Evolutionary conservation across 2,113 vertebrate species (phyloP).

Genomic region (Acanthisitta chloris): DNA sequence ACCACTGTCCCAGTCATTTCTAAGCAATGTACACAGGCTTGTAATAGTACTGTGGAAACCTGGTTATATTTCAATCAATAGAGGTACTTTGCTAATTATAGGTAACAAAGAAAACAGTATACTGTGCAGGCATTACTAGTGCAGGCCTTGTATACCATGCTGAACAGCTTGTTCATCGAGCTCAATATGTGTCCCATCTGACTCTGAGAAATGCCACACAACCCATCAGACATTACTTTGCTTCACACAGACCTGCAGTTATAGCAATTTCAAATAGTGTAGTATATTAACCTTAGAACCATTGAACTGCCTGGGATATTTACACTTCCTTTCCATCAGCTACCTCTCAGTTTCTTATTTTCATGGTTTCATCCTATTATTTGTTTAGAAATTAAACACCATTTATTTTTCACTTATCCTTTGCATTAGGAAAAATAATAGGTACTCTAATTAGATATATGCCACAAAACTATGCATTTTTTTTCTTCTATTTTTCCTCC

Average conservation of each 20-base stretch:
- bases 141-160: not conserved
- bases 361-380: not conserved
- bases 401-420: not conserved
- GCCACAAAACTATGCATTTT: not conserved
- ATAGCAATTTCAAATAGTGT: not conserved
- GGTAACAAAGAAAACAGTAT: not conserved
- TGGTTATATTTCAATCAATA: not conserved
- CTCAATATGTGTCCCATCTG: not conserved
- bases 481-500: not conserved
- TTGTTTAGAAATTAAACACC: not conserved
- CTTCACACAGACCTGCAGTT: not conserved
- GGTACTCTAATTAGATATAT: not conserved
- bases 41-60: not conserved
- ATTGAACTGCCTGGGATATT: not conserved
- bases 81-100: not conserved
- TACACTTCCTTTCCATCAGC: not conserved
- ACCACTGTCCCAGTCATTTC: not conserved
- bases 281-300: not conserved
- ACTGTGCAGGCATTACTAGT: not conserved
- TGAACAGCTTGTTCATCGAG: not conserved
- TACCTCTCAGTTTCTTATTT: not conserved
- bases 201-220: not conserved
- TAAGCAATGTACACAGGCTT: not conserved
- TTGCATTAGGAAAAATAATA: not conserved
- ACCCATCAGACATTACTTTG: not conserved